Evolutionary conservation across 1,140 invertebrate genomes (phyloP).

Genomic region (Mya arenaria): DNA sequence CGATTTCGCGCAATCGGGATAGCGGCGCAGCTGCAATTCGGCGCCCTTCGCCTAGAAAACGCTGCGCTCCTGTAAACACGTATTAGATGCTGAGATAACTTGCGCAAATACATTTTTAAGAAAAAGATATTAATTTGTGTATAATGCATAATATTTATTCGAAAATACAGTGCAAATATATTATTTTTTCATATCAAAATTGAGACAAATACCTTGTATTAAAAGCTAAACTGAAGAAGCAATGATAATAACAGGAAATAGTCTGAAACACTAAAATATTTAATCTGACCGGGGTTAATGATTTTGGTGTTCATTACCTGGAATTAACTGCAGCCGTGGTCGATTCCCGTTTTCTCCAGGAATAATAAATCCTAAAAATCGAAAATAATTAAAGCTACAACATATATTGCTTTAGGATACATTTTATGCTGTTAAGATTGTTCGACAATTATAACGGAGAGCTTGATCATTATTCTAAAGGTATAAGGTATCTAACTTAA

Average conservation of each 20-base stretch:
- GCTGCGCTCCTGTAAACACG: slow-evolving; percentile 45
- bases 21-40: slow-evolving; percentile 50
- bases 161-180: too few relatives aligned
- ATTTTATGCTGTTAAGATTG: too few relatives aligned
- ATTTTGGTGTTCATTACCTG: slow-evolving; percentile 4
- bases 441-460: too few relatives aligned
- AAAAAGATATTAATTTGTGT: neutral
- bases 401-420: too few relatives aligned
- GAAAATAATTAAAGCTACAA: too few relatives aligned
- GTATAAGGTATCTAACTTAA: too few relatives aligned
- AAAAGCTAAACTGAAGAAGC: neutral
- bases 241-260: neutral
- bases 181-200: too few relatives aligned
- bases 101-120: neutral
- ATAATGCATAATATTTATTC: too few relatives aligned
- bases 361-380: slow-evolving; percentile 56
- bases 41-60: slow-evolving; percentile 49
- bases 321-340: slow-evolving; percentile 44
- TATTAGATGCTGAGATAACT: neutral
- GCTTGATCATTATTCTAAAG: too few relatives aligned
- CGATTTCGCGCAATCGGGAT: slow-evolving; percentile 31
- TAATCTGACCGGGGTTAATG: neutral
- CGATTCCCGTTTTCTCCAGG: slow-evolving; percentile 44
- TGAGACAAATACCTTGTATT: neutral
- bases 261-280: neutral